Conservation (phyloP, 2,888 invertebrate species). For the Charanyca ferruginea region DNA sequence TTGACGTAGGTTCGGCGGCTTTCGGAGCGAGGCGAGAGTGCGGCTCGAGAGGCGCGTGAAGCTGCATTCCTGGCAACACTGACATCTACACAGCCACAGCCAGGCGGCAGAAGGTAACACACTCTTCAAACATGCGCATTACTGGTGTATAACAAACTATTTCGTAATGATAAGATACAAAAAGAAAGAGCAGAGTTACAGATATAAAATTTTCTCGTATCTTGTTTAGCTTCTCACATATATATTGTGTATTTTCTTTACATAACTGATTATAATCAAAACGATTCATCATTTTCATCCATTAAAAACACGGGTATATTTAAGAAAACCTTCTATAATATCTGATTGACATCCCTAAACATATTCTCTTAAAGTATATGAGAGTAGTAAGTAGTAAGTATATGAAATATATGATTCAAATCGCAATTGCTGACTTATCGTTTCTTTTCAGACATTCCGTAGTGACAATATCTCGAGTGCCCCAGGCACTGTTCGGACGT, state of each 20-base stretch:
- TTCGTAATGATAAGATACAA: too few relatives aligned
- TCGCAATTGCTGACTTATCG: slow-evolving; percentile 1
- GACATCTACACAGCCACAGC: slow-evolving; percentile 94
- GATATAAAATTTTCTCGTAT: too few relatives aligned
- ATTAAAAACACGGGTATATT: background rate
- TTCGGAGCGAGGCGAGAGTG: slow-evolving; percentile 95
- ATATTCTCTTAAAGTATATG: too few relatives aligned
- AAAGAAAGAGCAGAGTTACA: too few relatives aligned
- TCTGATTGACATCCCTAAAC: background rate
- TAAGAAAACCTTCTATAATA: background rate
- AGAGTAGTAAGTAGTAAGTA: too few relatives aligned
- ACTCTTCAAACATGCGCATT: background rate
- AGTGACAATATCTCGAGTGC: slow-evolving; percentile 96
- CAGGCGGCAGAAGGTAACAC: slow-evolving; percentile 92
- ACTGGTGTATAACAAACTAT: too few relatives aligned
- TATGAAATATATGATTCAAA: background rate
- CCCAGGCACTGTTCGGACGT: slow-evolving; percentile 94
- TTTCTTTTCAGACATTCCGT: slow-evolving; percentile 93
- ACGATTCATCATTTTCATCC: background rate
- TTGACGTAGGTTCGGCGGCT: slow-evolving; percentile 93
- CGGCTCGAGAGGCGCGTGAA: slow-evolving; percentile 94
- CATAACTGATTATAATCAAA: background rate
- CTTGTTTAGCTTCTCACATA: too few relatives aligned
- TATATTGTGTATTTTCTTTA: too few relatives aligned
- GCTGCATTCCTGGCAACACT: slow-evolving; percentile 96